Evolutionary conservation across 2,113 vertebrate genomes (phyloP), one percentile per base, ranked within the genome.

Genomic region (Isurus oxyrinchus): DNA sequence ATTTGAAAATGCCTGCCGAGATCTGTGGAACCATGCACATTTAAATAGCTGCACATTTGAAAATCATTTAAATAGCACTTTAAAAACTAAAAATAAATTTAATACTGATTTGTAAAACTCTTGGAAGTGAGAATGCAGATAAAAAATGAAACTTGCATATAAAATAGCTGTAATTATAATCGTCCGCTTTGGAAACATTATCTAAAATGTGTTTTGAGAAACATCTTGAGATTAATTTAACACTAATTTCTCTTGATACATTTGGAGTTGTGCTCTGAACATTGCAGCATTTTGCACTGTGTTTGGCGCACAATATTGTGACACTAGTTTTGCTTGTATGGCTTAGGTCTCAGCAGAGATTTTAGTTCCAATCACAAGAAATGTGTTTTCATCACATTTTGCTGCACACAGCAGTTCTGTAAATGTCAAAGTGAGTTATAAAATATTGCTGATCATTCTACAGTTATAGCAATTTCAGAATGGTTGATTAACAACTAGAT

Each of bases 1-100:
- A 95, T 95, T 95, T 95, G 8, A 53, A 95, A 72, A 49, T 67
- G 40, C 94, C 94, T 69, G 40, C 94, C 59, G 94, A 95, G 94
- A 44, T 69, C 94, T 95, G 35, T 19, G 91, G 61, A 94, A 23
- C 61, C 61, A n/a, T 94, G 61, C 61, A 94, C 59, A 94, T 94
- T 94, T 44, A 61, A 94, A 90, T 25, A 90, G 87, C 61, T 66
- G 91, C 35, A 94, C n/a, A 94, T 94, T 94, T 67, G 10, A 94
- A 94, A 66, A 14, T 94, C 61, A 61, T 94, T 94, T 94, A 7
- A 91, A 66, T 40, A 66, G 61, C 61, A 8, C 27, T 91, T 35
- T 35, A 59, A 61, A 91, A 63, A 66, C 8, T 66, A 94, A 94
- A 94, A 94, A 94, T 94, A 94, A 44, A 19, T 8, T n/a, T 40